Percentiles rank a stretch among this genome's conserved stretches.
These are phyloP conservation scores for Urocyon cinereoargenteus DNA, from an alignment of 2,797 vertebrate genomes.

Conservation along the genomic window DNA sequence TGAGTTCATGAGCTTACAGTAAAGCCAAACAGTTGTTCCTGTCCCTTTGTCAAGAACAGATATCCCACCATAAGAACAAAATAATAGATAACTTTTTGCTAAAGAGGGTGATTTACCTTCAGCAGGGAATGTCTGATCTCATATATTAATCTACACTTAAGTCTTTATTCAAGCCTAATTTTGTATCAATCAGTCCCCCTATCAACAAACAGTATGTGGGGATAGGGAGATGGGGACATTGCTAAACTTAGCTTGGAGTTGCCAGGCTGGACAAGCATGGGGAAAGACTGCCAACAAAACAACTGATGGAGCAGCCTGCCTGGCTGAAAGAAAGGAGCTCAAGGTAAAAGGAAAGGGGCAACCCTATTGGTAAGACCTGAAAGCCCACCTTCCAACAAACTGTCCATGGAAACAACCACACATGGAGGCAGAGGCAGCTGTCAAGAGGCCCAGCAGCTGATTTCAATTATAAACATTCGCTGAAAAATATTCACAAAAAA, in stretches of 20 bases:
- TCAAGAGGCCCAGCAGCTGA: not conserved
- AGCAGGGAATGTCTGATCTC: not conserved
- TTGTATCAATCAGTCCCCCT: not conserved
- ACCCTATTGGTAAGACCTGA: not conserved
- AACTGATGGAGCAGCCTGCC: not conserved
- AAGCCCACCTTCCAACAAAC: not conserved
- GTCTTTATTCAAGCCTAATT: constrained; percentile 23
- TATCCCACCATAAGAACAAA: constrained; percentile 24
- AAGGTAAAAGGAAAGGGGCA: not conserved
- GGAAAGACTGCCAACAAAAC: not conserved
- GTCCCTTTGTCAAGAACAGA: not conserved
- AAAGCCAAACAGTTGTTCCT: not conserved
- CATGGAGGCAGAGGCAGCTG: not conserved
- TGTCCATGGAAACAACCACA: not conserved
- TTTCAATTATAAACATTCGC: constrained; percentile 13
- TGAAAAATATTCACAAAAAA: not conserved
- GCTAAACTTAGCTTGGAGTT: not conserved
- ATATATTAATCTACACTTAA: not conserved
- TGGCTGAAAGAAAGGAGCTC: not conserved
- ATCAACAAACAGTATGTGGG: not conserved
- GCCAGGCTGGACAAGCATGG: not conserved
- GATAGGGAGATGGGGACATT: not conserved
- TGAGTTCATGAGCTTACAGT: not conserved
- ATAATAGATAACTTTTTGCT: not conserved
- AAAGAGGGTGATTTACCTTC: not conserved